A percentile compares a stretch with the other conserved stretches of the same genome.
phyloP scores from a whole-genome alignment of 2,888 invertebrate species.

The Alloscopus bannaensis region DNA sequence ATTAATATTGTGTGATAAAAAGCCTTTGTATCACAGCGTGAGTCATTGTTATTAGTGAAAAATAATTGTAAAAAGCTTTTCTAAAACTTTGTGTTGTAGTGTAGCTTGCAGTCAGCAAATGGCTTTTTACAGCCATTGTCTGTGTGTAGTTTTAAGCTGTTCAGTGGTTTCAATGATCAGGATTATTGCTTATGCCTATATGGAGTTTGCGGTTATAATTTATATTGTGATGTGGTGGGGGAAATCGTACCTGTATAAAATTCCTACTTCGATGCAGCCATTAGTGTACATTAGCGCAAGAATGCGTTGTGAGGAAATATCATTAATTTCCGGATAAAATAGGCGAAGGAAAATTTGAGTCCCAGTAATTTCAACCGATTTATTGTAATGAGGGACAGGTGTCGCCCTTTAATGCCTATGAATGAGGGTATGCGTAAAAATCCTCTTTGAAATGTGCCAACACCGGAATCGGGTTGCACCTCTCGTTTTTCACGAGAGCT shows the following conservation, averaged over 20 bases:
- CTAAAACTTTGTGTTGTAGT: too few relatives aligned
- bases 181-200: too few relatives aligned
- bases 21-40: too few relatives aligned
- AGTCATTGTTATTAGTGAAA: too few relatives aligned
- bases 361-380: conserved; percentile 40
- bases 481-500: conserved; percentile 18
- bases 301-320: conserved; percentile 14
- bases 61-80: too few relatives aligned
- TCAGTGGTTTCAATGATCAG: conserved; percentile 3
- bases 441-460: conserved; percentile 7
- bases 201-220: neutral
- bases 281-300: neutral
- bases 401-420: too few relatives aligned
- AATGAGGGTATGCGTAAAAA: conserved; percentile 31
- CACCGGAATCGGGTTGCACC: neutral
- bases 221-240: too few relatives aligned
- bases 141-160: conserved; percentile 17
- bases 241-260: conserved; percentile 52
- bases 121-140: conserved; percentile 38
- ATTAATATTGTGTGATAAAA: too few relatives aligned
- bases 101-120: conserved; percentile 43
- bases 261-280: conserved; percentile 27
- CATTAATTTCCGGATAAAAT: conserved; percentile 32
- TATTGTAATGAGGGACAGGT: conserved; percentile 31
- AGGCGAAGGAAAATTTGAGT: neutral